Evolutionary conservation across 2,797 vertebrate genomes (phyloP).

Genomic region (Sciurus vulgaris): DNA sequence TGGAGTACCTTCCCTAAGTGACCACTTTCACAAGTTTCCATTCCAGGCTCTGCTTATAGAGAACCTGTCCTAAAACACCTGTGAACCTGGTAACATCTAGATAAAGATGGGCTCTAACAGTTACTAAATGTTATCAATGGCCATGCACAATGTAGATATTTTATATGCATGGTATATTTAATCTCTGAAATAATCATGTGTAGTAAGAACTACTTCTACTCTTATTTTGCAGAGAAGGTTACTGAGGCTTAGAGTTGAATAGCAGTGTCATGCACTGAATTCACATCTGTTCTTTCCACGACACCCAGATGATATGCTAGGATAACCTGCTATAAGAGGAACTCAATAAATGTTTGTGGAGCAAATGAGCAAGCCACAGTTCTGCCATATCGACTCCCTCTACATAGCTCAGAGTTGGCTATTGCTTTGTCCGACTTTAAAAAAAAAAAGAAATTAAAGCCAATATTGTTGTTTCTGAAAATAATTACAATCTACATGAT

Average conservation of each 20-base stretch:
- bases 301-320: neutral
- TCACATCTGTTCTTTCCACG: neutral
- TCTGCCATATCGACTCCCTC: neutral
- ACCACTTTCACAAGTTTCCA: neutral
- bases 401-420: neutral
- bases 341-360: neutral
- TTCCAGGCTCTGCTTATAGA: neutral
- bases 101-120: neutral
- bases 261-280: neutral
- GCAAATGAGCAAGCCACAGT: neutral
- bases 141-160: neutral
- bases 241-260: neutral
- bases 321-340: neutral
- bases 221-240: neutral
- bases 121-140: neutral
- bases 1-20: neutral
- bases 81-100: neutral
- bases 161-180: neutral
- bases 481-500: neutral
- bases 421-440: neutral
- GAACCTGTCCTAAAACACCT: neutral
- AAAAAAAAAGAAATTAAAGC: neutral
- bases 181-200: neutral
- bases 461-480: neutral
- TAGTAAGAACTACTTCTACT: neutral